These are phyloP conservation scores for Pipra filicauda DNA, from an alignment of 2,113 vertebrate species.

Conservation along the genomic window DNA sequence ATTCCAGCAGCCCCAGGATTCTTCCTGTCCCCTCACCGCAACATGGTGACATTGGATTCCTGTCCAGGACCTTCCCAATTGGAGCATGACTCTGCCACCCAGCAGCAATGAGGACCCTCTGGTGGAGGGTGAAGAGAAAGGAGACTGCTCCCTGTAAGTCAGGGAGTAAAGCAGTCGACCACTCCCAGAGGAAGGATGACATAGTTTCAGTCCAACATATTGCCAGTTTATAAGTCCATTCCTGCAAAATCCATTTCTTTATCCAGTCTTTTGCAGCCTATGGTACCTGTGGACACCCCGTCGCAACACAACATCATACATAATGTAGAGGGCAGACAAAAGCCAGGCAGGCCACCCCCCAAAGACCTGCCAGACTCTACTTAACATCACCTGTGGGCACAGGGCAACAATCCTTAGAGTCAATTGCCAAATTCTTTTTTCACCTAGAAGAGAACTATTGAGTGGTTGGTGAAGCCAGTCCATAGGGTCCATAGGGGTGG, in stretches of 20 bases:
- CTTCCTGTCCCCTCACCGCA: fast-evolving
- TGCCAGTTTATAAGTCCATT: not conserved
- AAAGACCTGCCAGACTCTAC: not conserved
- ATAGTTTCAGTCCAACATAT: not conserved
- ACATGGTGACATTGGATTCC: not conserved
- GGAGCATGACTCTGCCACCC: not conserved
- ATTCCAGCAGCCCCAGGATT: not conserved
- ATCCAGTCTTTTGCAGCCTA: fast-evolving
- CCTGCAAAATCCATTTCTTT: not conserved
- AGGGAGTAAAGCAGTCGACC: not conserved
- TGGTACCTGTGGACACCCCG: not conserved
- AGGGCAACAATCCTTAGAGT: not conserved
- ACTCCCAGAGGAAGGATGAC: not conserved
- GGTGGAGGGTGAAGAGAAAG: not conserved
- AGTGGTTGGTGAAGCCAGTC: not conserved
- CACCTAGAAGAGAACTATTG: not conserved
- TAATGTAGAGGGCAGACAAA: not conserved
- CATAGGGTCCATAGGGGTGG: not conserved
- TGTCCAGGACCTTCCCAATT: not conserved
- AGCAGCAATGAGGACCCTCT: not conserved
- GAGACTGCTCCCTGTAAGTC: not conserved
- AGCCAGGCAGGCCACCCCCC: not conserved
- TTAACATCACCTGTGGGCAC: not conserved
- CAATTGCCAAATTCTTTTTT: not conserved
- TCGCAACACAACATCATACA: not conserved